phyloP scores from a whole-genome alignment of 2,888 invertebrate species.

The Catocala nupta region DNA sequence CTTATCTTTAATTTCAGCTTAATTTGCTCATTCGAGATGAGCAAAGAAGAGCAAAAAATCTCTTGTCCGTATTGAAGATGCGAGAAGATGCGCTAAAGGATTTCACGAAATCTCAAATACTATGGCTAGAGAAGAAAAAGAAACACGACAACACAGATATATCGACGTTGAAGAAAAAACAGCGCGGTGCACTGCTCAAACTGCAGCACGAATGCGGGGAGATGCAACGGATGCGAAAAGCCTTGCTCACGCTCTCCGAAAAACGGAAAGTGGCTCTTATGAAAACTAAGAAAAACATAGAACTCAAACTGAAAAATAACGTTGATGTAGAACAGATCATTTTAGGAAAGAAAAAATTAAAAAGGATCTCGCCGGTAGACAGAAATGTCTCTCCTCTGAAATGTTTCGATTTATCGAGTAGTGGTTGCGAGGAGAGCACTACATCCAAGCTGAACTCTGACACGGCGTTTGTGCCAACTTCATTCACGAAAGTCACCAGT shows the following conservation, averaged over 20 bases:
- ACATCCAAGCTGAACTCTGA: conserved; percentile 55
- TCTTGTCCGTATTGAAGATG: conserved; percentile 81
- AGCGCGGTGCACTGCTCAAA: conserved; percentile 89
- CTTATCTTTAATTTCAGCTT: conserved; percentile 68
- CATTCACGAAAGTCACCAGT: conserved; percentile 49
- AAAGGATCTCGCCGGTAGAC: conserved; percentile 62
- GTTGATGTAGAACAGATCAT: conserved; percentile 76
- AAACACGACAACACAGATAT: conserved; percentile 80
- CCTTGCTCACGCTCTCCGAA: conserved; percentile 76
- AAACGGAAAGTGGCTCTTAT: conserved; percentile 78
- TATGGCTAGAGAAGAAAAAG: conserved; percentile 83
- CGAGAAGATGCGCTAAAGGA: conserved; percentile 83
- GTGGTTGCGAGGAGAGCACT: conserved; percentile 76
- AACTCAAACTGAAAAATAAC: conserved; percentile 73
- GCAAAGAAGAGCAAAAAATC: conserved; percentile 82
- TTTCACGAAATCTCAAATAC: conserved; percentile 82
- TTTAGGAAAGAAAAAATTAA: conserved; percentile 75
- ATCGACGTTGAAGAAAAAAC: conserved; percentile 89
- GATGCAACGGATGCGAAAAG: conserved; percentile 87
- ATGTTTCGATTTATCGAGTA: conserved; percentile 81
- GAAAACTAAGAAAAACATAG: conserved; percentile 81
- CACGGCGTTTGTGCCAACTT: conserved; percentile 16
- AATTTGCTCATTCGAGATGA: conserved; percentile 85
- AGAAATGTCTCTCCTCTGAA: conserved; percentile 73
- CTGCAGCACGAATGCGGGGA: conserved; percentile 90